Evolutionary conservation across 2,888 invertebrate genomes (phyloP), one percentile per base, ranked within the genome.

Genomic region (Proisotoma minuta): DNA sequence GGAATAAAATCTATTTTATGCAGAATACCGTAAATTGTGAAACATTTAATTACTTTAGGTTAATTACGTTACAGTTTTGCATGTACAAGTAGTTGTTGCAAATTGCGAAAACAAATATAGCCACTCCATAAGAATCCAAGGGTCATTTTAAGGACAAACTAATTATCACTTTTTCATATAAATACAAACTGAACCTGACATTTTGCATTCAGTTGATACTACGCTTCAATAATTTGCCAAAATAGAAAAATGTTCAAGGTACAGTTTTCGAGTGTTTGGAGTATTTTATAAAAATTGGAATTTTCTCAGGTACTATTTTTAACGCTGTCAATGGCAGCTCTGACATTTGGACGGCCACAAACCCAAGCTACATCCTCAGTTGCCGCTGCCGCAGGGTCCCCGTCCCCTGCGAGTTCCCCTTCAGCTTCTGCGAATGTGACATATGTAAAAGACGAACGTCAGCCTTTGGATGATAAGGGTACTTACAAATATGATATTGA

Each of bases 401-500:
- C 49, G 10, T 18, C 48, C 2, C 34, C 50, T 10, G 22, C 47
- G 2, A 23, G 34, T 5, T 10, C 50, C 34, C 34, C 50, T 22
- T 43, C 24, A 43, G 48, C 43, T 28, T 24, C 59, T 4, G 15
- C 47, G 1, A 23, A 34, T 10, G 61, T 61, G 3, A 59, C 66
- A 4, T 50, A 65, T 20, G 12, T 66, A 18, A 69, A 69, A 27
- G 66, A 61, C 28, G 66, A 66, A 1, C 29, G 57, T 1, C 24
- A 26, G 3, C 66, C 66, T 10, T 57, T 69, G 58, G 66, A 69
- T 39, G 69, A 58, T 8, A 58, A 66, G 47, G 69, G 69, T 23
- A 22, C 57, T 2, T 69, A 60, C 63, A 59, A 59, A n/a, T 69
- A 69, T 34, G 66, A 69, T 43, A 66, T 69, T 59, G 64, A 69